Percentiles rank a stretch among this genome's conserved stretches.
phyloP scores from a whole-genome alignment of 2,888 invertebrate genomes.

The Cantharis rufa region DNA sequence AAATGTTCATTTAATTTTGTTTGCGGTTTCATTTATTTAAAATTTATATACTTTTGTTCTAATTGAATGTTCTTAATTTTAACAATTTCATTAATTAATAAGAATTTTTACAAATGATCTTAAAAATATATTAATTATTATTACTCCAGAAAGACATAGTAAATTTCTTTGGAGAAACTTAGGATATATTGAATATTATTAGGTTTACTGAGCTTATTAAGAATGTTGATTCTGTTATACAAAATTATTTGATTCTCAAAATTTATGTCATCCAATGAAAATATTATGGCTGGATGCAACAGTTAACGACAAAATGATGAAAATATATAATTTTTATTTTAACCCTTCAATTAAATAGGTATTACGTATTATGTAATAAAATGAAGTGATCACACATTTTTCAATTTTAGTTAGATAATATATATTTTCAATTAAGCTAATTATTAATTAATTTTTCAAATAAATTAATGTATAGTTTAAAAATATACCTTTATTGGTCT shows the following conservation, averaged over 20 bases:
- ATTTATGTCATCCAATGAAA: neutral
- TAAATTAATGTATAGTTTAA: neutral
- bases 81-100: neutral
- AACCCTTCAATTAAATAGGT: too few relatives aligned
- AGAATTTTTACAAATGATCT: too few relatives aligned
- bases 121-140: too few relatives aligned
- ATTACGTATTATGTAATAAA: neutral
- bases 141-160: too few relatives aligned
- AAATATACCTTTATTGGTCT: slow-evolving; percentile 50
- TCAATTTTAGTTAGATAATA: neutral
- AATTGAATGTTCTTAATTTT: too few relatives aligned
- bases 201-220: neutral
- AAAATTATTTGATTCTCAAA: neutral
- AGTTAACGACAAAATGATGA: neutral
- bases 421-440: neutral
- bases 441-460: neutral
- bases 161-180: too few relatives aligned
- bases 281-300: neutral
- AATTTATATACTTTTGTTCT: neutral
- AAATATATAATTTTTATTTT: neutral
- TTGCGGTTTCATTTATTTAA: neutral
- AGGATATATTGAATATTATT: neutral
- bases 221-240: neutral
- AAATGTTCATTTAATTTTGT: neutral
- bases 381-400: neutral